Evolutionary conservation across 2,888 invertebrate species (phyloP).

Genomic region (Exephanes ischioxanthus): DNA sequence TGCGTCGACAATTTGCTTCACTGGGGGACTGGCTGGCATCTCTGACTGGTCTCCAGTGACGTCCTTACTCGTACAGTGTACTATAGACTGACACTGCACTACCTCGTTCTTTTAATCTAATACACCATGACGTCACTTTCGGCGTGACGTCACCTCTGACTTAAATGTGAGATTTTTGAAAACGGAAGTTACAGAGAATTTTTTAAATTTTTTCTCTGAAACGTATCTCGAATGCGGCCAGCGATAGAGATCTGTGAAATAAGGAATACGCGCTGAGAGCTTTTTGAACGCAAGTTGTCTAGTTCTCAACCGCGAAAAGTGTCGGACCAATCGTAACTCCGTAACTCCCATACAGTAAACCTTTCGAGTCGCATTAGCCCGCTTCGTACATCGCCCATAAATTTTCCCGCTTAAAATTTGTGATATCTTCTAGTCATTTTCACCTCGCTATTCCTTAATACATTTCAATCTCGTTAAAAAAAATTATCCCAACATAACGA

Average conservation of each 20-base stretch:
- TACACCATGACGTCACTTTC: too few relatives aligned
- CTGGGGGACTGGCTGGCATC: constrained; percentile 36
- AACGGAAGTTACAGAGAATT: too few relatives aligned
- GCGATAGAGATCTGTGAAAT: too few relatives aligned
- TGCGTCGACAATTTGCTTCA: constrained; percentile 65
- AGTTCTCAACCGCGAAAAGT: constrained; percentile 1
- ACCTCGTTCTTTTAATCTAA: background rate
- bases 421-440: background rate
- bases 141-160: too few relatives aligned
- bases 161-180: too few relatives aligned
- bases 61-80: constrained; percentile 40
- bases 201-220: too few relatives aligned
- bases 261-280: background rate
- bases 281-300: too few relatives aligned
- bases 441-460: background rate
- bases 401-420: background rate
- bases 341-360: background rate
- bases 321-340: background rate
- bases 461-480: background rate
- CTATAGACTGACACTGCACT: constrained; percentile 45
- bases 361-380: background rate
- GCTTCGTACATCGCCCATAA: background rate
- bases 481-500: background rate
- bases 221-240: too few relatives aligned
- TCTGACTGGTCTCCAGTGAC: constrained; percentile 29